A percentile compares a stretch with the other conserved stretches of the same genome.
Evolutionary conservation across 1,140 invertebrate genomes (phyloP).

Genomic region (Heterodera schachtii): DNA sequence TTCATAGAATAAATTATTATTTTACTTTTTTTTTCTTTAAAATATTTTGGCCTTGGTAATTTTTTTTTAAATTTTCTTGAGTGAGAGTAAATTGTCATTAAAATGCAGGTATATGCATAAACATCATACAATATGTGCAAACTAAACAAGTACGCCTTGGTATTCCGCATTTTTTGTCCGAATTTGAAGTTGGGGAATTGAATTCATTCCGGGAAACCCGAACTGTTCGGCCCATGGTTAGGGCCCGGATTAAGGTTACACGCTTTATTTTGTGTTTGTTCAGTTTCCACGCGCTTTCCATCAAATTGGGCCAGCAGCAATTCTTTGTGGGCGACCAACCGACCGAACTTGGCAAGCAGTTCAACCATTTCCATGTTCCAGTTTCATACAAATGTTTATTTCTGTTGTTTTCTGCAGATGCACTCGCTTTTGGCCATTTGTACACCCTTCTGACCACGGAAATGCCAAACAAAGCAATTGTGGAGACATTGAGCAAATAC

Average conservation of each 20-base stretch:
- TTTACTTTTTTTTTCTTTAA: constrained; percentile 8
- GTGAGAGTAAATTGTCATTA: neutral
- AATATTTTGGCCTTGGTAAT: constrained; percentile 4
- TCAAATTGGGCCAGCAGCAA: constrained; percentile 50
- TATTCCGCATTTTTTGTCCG: too few species aligned
- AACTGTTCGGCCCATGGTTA: too few species aligned
- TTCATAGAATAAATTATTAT: too few species aligned
- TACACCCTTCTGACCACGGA: constrained; percentile 77
- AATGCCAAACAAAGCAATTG: constrained; percentile 77
- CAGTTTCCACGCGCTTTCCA: constrained; percentile 54
- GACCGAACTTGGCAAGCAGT: constrained; percentile 83
- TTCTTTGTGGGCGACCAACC: constrained; percentile 66
- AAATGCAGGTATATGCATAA: too few species aligned
- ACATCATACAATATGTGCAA: too few species aligned
- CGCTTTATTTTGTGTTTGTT: neutral
- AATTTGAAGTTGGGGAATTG: too few species aligned
- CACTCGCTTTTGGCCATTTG: constrained; percentile 93
- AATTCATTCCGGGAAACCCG: too few species aligned
- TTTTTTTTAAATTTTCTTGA: too few species aligned
- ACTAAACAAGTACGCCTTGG: too few species aligned
- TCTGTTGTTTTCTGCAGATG: constrained; percentile 73
- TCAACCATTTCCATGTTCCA: constrained; percentile 55
- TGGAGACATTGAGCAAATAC: constrained; percentile 75
- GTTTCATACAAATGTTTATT: neutral
- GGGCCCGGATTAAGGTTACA: neutral